Percentiles rank a stretch among this genome's conserved stretches.
phyloP scores from a whole-genome alignment of 1,140 invertebrate species.

The Drosophila quadrilineata region DNA sequence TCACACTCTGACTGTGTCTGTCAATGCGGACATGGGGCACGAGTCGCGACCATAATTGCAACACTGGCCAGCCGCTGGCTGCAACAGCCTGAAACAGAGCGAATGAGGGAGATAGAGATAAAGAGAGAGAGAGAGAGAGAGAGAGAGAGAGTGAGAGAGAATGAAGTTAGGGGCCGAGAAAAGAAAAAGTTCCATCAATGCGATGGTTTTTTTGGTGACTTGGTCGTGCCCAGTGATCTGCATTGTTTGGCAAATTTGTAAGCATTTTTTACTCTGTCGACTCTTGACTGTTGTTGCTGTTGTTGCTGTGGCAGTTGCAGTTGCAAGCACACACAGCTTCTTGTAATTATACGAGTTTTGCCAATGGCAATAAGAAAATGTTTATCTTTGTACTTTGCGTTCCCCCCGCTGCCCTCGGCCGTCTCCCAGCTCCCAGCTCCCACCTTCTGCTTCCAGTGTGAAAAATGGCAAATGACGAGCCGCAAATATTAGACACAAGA shows the following conservation, averaged over 20 bases:
- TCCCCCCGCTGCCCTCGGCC: no score
- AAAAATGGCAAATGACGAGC: constrained; percentile 33
- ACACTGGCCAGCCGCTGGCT: constrained; percentile 17
- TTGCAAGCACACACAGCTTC: constrained; percentile 12
- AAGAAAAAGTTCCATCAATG: constrained; percentile 43
- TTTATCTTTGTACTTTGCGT: constrained; percentile 35
- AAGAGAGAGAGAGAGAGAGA: no score
- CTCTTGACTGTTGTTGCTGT: not conserved
- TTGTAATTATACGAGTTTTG: constrained; percentile 38
- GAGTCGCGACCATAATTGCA: constrained; percentile 62
- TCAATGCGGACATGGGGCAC: constrained; percentile 58
- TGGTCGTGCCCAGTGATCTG: constrained; percentile 67
- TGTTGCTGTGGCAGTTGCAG: not conserved
- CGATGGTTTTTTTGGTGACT: constrained; percentile 40
- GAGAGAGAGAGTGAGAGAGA: not conserved
- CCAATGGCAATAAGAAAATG: constrained; percentile 38
- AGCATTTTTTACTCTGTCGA: constrained; percentile 35
- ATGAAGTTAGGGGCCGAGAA: constrained; percentile 4
- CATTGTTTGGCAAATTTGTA: constrained; percentile 75
- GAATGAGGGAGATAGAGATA: not conserved
- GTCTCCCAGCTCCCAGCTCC: constrained; percentile 13
- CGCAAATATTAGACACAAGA: constrained; percentile 8
- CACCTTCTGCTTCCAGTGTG: no score
- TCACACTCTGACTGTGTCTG: no score
- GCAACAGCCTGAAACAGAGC: not conserved